Evolutionary conservation across 1,140 invertebrate species (phyloP), one percentile per base, ranked within the genome.

Genomic region (Drosophila mauritiana): DNA sequence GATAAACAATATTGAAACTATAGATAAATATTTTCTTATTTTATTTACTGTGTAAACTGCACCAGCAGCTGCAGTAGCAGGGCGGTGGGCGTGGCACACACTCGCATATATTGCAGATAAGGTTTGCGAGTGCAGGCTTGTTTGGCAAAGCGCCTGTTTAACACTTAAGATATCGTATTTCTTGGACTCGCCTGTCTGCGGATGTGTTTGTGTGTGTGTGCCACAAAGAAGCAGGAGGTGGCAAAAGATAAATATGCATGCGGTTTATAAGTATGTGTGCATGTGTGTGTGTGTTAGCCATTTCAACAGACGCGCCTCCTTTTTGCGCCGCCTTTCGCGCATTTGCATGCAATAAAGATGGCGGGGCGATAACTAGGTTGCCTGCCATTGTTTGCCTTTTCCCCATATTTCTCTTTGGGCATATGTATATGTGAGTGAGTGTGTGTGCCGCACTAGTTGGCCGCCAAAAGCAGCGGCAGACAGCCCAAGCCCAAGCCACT

Each of bases 101-200:
- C 58, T 20, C 31, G 65, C 15, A 17, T 22, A 34, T 20, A 42
- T 1, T 20, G 37, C 25, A 68, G 64, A 68, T 68, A 68, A 65
- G 64, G 61, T 37, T 63, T 51, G 73, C 62, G 61, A 62, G 64
- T 69, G 75, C 83, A 67, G 76, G 76, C 78, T 89, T 89, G 83
- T 88, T 88, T 80, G 83, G 84, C 80, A 88, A 88, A 88, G 83
- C 83, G 83, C 83, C 83, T 89, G 80, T 83, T 88, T 88, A 88
- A 88, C 83, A 88, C 83, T 88, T 89, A 88, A 88, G 83, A 88
- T 88, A 88, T 88, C 84, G 83, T 89, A 88, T 84, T 83, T 88
- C 83, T 88, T 88, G 68, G 48, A 76, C 45, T 67, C 15, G 53
- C 65, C 59, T 73, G 42, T 56, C 46, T 69, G 63, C 48, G 51